These are phyloP conservation scores for Sylvicola fuscatus DNA, from an alignment of 2,888 invertebrate species.

Conservation along the genomic window DNA sequence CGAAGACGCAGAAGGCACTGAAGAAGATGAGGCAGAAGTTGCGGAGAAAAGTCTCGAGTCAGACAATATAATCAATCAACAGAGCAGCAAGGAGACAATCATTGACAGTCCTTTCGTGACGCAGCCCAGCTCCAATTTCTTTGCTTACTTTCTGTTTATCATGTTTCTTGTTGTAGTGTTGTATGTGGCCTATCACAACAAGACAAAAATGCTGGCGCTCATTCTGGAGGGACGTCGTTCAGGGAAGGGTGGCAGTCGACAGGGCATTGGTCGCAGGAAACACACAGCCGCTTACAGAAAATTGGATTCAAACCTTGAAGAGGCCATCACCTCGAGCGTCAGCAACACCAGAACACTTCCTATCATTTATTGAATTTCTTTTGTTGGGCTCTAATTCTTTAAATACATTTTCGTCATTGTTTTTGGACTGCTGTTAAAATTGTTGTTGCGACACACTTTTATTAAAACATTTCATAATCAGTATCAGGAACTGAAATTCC, in stretches of 20 bases:
- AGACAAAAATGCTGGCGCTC: slow-evolving; percentile 45
- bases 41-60: background rate
- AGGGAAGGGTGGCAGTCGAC: slow-evolving; percentile 16
- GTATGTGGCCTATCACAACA: slow-evolving; percentile 40
- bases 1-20: background rate
- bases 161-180: slow-evolving; percentile 36
- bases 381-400: background rate
- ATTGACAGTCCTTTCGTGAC: slow-evolving; percentile 15
- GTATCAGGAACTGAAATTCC: no score
- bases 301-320: slow-evolving; percentile 43
- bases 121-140: slow-evolving; percentile 40
- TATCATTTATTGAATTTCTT: slow-evolving; percentile 12
- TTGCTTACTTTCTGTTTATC: slow-evolving; percentile 42
- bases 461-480: no score
- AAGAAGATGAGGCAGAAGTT: background rate
- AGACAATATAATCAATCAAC: background rate
- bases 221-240: slow-evolving; percentile 34
- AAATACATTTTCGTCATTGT: background rate
- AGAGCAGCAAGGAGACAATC: background rate
- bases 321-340: slow-evolving; percentile 34
- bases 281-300: slow-evolving; percentile 42
- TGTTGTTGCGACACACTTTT: no score
- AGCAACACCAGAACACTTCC: slow-evolving; percentile 10
- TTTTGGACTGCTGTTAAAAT: no score
- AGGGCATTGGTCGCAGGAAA: slow-evolving; percentile 33